A percentile compares a stretch with the other conserved stretches of the same genome.
These are phyloP conservation scores for Hemaris fuciformis DNA, from an alignment of 2,888 invertebrate genomes.

Conservation along the genomic window DNA sequence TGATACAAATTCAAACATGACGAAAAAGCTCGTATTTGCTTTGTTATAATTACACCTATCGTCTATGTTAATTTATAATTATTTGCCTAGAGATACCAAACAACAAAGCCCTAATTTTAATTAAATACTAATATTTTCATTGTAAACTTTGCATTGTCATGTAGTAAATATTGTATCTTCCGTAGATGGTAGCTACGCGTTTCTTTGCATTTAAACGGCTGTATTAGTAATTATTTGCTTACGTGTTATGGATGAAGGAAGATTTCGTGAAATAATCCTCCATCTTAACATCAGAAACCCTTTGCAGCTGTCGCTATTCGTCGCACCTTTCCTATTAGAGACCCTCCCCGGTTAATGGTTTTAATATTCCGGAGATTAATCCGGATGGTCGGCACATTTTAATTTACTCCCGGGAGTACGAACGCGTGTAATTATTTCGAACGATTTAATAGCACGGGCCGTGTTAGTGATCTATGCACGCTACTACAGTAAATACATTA, in stretches of 20 bases:
- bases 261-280: constrained; percentile 13
- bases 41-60: no score
- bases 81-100: background rate
- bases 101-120: background rate
- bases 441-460: background rate
- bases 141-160: background rate
- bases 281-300: constrained; percentile 12
- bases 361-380: constrained; percentile 54
- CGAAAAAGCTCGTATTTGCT: no score
- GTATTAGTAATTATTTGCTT: constrained; percentile 16
- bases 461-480: background rate
- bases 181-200: background rate
- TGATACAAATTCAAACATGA: no score
- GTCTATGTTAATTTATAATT: background rate
- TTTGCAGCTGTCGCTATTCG: background rate
- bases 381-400: constrained; percentile 38
- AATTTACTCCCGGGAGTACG: constrained; percentile 28
- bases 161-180: background rate
- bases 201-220: constrained; percentile 15
- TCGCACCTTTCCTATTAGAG: constrained; percentile 26
- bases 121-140: background rate
- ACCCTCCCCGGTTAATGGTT: constrained; percentile 35
- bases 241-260: constrained; percentile 10
- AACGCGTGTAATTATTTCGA: constrained; percentile 4
- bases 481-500: constrained; percentile 6